Base-by-base conservation (phyloP, 2,888 invertebrate genomes). In the Portevinia maculata region DNA sequence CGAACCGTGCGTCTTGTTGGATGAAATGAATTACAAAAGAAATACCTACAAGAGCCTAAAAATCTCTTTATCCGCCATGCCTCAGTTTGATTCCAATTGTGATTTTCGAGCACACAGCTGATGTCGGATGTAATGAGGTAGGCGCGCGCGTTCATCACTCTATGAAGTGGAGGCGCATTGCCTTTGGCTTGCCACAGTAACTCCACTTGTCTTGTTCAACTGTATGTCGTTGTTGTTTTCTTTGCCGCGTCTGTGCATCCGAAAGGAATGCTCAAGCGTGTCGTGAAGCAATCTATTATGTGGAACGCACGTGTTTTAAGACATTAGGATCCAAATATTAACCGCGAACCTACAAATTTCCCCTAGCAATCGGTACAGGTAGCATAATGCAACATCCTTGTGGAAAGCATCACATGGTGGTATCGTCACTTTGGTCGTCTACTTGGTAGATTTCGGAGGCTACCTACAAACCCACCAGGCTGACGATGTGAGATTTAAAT, bases 251-350 rank as follows among this genome's bases (percentile, higher is more conserved):
- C 46, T 48, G 24, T 52, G 62, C 55, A 76, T 70, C 55, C 53
- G 46, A 62, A 69, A 69, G 76, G 70, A 78, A 78, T 78, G 76
- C 57, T 64, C 19, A 64, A 78, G 70, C 76, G 57, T 78, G 76
- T 70, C 70, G 52, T 65, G 52, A 64, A 65, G 78, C 59, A 71
- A 78, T 78, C 39, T 57, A 32, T 65, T 65, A 79, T 53, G 48
- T 50, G 62, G 76, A 70, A 76, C 62, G 55, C 76, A 78, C 76
- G 70, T 78, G 70, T 62, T 57, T 24, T 52, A 52, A 65, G 34
- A 48, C 59, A 71, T 50, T 53, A 32, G 52, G 60, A 11, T 48
- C 50, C 30, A 55, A 55, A 67, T 67, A 55, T 55, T 55, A 67
- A 24, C 34, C 34, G 30, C 32, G 32, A 41, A 57, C 19, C 50